A percentile compares a stretch with the other conserved stretches of the same genome.
These are phyloP conservation scores for Harpegnathos saltator DNA, from an alignment of 1,140 invertebrate genomes.

Conservation along the genomic window DNA sequence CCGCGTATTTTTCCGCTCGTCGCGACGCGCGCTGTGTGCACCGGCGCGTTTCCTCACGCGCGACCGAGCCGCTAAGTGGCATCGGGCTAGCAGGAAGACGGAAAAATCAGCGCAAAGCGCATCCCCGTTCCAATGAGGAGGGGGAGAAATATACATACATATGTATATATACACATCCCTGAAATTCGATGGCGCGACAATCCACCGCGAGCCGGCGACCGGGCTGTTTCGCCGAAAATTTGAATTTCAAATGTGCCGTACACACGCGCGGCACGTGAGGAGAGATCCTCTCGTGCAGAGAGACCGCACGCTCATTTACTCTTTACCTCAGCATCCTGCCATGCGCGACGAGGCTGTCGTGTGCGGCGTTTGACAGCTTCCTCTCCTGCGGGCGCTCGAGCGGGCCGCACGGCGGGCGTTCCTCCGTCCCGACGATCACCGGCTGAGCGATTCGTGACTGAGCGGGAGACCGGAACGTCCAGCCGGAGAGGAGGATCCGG, in stretches of 20 bases:
- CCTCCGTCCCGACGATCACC: not conserved
- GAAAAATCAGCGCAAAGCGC: not conserved
- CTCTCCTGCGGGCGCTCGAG: not conserved
- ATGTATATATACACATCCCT: not conserved
- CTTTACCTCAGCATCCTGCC: slow-evolving; percentile 34
- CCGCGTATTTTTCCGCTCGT: not conserved
- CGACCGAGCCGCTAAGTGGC: not conserved
- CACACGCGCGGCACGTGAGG: not conserved
- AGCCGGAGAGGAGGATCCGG: not conserved
- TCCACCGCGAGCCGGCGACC: not conserved
- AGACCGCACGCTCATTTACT: slow-evolving; percentile 1
- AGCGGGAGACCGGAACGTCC: not conserved
- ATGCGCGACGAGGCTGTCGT: not conserved
- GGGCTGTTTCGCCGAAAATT: slow-evolving; percentile 4
- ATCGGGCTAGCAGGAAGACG: not conserved
- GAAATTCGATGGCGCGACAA: not conserved
- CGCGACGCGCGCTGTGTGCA: not conserved
- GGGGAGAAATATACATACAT: too few relatives aligned
- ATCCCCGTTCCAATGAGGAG: not conserved
- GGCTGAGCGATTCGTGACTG: too few relatives aligned
- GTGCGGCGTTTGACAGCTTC: slow-evolving; percentile 23
- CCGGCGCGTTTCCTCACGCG: not conserved
- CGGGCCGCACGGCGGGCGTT: not conserved
- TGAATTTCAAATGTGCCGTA: slow-evolving; percentile 11
- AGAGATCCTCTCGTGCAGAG: not conserved